phyloP scores from a whole-genome alignment of 2,113 vertebrate species.

The Gracilinanus agilis region DNA sequence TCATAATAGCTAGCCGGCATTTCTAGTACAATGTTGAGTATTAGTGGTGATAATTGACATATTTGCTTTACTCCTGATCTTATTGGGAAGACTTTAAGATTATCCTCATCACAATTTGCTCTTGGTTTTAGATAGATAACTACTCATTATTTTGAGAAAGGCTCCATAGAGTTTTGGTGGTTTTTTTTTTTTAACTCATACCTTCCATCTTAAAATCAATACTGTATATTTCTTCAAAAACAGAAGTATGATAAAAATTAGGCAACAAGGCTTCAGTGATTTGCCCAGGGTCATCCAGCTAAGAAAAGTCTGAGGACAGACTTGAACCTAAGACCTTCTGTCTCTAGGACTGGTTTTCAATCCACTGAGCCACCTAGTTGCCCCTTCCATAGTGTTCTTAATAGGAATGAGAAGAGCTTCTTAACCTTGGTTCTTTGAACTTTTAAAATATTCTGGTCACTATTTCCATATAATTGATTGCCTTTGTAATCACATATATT shows the following conservation, averaged over 20 bases:
- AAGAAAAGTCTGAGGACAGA: too few species aligned
- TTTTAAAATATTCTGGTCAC: not conserved
- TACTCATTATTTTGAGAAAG: not conserved
- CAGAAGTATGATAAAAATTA: too few species aligned
- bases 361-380: too few species aligned
- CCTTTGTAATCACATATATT: not conserved
- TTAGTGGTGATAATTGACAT: not conserved
- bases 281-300: too few species aligned
- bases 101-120: not conserved
- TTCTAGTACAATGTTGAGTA: too few species aligned
- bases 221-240: too few species aligned
- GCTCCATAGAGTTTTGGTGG: not conserved
- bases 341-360: too few species aligned
- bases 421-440: not conserved
- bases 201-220: too few species aligned
- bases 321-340: too few species aligned
- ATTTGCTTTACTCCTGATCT: not conserved
- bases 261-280: too few species aligned
- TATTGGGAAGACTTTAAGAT: not conserved
- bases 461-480: not conserved
- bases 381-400: not conserved
- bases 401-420: not conserved
- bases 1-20: too few species aligned
- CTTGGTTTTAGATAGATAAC: not conserved
- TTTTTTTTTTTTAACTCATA: not conserved